Evolutionary conservation across 2,888 invertebrate genomes (phyloP).

Genomic region (Drosophila helvetica): DNA sequence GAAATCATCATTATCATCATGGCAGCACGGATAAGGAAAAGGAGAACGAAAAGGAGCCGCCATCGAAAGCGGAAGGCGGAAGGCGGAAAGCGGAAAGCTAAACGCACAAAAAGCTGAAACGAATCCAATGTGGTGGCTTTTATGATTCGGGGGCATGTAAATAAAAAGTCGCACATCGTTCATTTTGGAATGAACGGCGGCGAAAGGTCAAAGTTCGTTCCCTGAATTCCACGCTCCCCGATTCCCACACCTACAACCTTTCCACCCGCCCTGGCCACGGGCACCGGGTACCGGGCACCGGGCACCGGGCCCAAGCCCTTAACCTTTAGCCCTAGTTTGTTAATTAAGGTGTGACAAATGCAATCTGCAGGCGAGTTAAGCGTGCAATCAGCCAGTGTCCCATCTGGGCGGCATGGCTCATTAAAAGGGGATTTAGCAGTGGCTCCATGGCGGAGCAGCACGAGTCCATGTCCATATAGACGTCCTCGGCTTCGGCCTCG

Average conservation of each 20-base stretch:
- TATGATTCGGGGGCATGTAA: slow-evolving; percentile 24
- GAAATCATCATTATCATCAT: slow-evolving; percentile 48
- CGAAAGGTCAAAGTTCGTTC: slow-evolving; percentile 25
- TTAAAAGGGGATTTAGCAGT: slow-evolving; percentile 39
- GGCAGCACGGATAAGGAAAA: slow-evolving; percentile 5
- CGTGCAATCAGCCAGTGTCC: slow-evolving; percentile 52
- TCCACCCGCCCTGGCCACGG: slow-evolving; percentile 3
- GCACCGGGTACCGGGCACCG: too few species aligned
- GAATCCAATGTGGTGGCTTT: slow-evolving; percentile 13
- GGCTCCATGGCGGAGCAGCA: background rate
- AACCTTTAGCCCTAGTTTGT: slow-evolving; percentile 24
- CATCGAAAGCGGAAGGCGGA: background rate
- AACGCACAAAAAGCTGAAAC: background rate
- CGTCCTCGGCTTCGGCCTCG: slow-evolving; percentile 10
- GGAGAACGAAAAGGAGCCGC: background rate
- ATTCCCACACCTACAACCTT: slow-evolving; percentile 52
- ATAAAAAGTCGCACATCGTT: slow-evolving; percentile 20
- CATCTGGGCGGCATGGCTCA: slow-evolving; percentile 37
- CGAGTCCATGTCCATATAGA: background rate
- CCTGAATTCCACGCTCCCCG: background rate
- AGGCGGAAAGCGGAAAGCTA: slow-evolving; percentile 1
- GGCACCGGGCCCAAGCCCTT: background rate
- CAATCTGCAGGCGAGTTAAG: slow-evolving; percentile 46
- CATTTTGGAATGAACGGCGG: slow-evolving; percentile 8
- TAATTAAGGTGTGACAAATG: slow-evolving; percentile 64